Base-by-base conservation (phyloP, 2,888 invertebrate genomes). In the Lutraria lutraria region DNA sequence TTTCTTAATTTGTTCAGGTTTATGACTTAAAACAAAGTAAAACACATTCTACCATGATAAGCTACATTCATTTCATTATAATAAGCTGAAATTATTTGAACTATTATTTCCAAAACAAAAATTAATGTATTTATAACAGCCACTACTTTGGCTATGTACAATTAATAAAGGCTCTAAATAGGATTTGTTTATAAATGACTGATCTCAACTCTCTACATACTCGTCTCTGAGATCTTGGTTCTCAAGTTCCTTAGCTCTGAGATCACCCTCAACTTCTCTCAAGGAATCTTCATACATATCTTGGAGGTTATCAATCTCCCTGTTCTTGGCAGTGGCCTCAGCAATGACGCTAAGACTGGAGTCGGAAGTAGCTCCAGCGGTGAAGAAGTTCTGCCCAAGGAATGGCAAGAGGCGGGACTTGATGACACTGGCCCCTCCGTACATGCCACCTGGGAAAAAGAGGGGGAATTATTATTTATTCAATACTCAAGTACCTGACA, bases 331-430 rank as follows among this genome's bases (percentile, higher is more conserved):
- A 3, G 95, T 94, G 3, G 94, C 93, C 86, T 96, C 96, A 16
- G 95, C 95, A 80, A 96, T 92, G 12, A 95, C 95, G 60, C 93
- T 93, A 8, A 96, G 94, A 68, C 94, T 94, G 19, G 95, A 93
- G 81, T 96, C 96, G 0, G 95, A 94, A 13, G 95, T 94, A 79
- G 95, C 94, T 12, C 95, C 95, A 13, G 95, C 90, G 15, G 95
- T 93, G 89, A 96, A 95, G 86, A 95, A 95, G 86, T 95, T 95
- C 88, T 94, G 94, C 0, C 96, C 96, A 83, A 96, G 93, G 95
- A 95, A 96, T 53, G 96, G 96, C 86, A 96, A 92, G 60, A 96
- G 94, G 3, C 96, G 94, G 13, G 95, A 95, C 91, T 96, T 96
- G 92, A 96, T 96, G 88, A 95, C 94, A 86, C 93, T 95, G 21